Percentiles rank a stretch among this genome's conserved stretches.
Conservation (phyloP, 2,797 vertebrate genomes). For the Steatocranus sp. region DNA sequence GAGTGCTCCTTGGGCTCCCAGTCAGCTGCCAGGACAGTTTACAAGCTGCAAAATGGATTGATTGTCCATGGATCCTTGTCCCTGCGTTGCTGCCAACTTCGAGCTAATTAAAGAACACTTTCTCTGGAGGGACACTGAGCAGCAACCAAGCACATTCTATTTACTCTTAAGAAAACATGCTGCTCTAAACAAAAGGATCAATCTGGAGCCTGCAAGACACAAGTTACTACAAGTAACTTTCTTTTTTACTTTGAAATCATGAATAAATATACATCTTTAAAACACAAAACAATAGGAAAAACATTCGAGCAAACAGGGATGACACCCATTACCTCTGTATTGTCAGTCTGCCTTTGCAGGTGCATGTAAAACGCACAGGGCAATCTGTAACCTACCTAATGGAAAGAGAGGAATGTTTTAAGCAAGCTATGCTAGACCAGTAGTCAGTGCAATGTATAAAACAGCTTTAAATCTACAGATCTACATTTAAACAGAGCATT, state of each 20-base stretch:
- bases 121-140: conserved; percentile 38
- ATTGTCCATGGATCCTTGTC: conserved; percentile 62
- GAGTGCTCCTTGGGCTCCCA: conserved; percentile 36
- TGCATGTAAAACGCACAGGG: not conserved
- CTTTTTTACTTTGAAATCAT: not conserved
- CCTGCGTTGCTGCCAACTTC: conserved; percentile 47
- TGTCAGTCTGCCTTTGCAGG: not conserved
- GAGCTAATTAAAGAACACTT: conserved; percentile 70
- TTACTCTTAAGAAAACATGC: conserved; percentile 19
- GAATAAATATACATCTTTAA: not conserved
- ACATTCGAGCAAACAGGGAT: not conserved
- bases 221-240: not conserved
- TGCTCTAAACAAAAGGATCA: not conserved
- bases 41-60: conserved; percentile 66
- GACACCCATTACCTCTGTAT: not conserved
- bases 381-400: not conserved
- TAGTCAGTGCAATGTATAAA: not conserved
- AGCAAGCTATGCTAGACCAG: not conserved
- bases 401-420: not conserved
- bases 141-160: conserved; percentile 25
- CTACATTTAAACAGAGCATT: not conserved
- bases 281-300: not conserved
- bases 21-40: conserved; percentile 63
- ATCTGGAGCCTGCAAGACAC: not conserved
- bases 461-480: not conserved